Conservation (phyloP, 1,140 invertebrate genomes). For the Heliothis virescens region DNA sequence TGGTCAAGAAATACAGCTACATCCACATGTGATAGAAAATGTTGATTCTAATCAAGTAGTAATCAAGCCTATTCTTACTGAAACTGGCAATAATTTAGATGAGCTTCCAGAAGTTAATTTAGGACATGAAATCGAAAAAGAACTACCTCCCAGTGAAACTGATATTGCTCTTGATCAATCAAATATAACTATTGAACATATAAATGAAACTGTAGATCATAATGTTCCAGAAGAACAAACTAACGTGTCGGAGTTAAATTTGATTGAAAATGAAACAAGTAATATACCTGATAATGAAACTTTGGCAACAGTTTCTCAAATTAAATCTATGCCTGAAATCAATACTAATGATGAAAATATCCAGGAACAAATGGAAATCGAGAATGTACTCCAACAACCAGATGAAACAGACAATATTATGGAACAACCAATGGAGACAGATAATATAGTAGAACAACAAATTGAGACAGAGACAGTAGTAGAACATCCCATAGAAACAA, state of each 20-base stretch:
- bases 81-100: constrained; percentile 43
- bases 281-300: background rate
- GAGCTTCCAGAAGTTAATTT: constrained; percentile 56
- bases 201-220: constrained; percentile 13
- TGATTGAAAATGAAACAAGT: constrained; percentile 9
- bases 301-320: background rate
- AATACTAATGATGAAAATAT: background rate
- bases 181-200: constrained; percentile 6
- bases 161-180: background rate
- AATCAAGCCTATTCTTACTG: constrained; percentile 41
- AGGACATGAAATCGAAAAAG: background rate
- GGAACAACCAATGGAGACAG: constrained; percentile 7
- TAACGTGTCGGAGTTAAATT: background rate
- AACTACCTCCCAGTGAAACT: constrained; percentile 12
- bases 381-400: constrained; percentile 5
- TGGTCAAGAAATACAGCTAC: constrained; percentile 56
- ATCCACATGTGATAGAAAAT: constrained; percentile 56
- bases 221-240: constrained; percentile 20
- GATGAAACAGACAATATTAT: constrained; percentile 4
- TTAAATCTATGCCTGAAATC: background rate
- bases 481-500: constrained; percentile 15
- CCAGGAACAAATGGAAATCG: constrained; percentile 31
- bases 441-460: constrained; percentile 40
- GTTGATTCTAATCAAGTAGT: constrained; percentile 35
- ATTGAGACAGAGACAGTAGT: constrained; percentile 39